Evolutionary conservation across 2,113 vertebrate species (phyloP).

Genomic region (Holacanthus passer): DNA sequence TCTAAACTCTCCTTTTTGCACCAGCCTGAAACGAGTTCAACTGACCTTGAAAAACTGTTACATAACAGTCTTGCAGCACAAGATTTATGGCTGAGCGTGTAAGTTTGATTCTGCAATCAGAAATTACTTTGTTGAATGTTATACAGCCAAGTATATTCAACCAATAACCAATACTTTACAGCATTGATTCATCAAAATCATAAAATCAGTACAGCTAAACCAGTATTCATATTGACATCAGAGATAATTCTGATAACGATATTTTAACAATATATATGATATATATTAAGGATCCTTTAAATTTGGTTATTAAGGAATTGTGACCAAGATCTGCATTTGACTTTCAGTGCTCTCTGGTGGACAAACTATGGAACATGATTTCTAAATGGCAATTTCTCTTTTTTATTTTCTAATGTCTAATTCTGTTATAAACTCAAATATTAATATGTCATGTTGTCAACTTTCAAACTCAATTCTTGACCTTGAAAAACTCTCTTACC

Average conservation of each 20-base stretch:
- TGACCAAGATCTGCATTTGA: background rate
- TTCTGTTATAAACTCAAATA: no score
- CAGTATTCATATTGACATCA: background rate
- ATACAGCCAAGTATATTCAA: background rate
- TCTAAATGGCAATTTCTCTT: background rate
- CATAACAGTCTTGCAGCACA: background rate
- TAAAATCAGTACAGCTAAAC: background rate
- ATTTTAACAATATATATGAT: background rate
- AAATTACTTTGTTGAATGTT: background rate
- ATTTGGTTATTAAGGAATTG: background rate
- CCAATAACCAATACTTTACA: background rate
- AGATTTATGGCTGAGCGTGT: background rate
- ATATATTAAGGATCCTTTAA: background rate
- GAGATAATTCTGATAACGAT: background rate
- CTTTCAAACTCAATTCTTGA: no score
- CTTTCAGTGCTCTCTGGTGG: background rate
- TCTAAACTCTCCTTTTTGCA: background rate
- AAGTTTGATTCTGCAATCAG: background rate
- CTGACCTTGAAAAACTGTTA: conserved; percentile 1
- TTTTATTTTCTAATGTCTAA: background rate
- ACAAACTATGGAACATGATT: background rate
- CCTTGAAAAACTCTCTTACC: no score
- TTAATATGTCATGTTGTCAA: no score
- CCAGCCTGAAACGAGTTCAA: background rate
- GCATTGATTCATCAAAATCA: background rate